These are phyloP conservation scores for Climacteris rufus DNA, from an alignment of 2,113 vertebrate genomes.

Conservation along the genomic window DNA sequence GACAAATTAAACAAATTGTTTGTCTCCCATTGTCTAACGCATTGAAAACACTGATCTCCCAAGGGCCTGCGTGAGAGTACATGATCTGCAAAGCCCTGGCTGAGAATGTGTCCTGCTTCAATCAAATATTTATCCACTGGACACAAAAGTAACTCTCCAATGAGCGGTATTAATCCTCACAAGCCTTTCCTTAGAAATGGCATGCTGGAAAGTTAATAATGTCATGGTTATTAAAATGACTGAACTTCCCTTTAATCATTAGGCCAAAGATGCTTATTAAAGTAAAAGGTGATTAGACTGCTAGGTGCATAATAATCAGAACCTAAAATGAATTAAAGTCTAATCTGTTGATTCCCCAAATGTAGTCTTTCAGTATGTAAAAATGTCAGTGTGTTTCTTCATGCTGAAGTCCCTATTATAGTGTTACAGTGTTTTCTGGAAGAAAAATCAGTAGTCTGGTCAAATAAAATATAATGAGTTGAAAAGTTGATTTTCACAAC, in stretches of 20 bases:
- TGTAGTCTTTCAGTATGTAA: not conserved
- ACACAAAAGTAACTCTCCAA: conserved; percentile 66
- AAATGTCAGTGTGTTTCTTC: not conserved
- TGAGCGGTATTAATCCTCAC: conserved; percentile 66
- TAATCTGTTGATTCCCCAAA: conserved; percentile 40
- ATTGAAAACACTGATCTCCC: not conserved
- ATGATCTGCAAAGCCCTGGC: not conserved
- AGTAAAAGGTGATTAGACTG: conserved; percentile 57
- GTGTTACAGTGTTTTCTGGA: not conserved
- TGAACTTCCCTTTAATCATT: conserved; percentile 48
- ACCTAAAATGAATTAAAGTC: conserved; percentile 41
- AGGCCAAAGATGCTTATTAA: conserved; percentile 59
- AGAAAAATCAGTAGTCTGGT: not conserved
- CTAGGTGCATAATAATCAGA: conserved; percentile 46
- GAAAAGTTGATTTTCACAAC: not conserved
- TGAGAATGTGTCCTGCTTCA: conserved; percentile 22
- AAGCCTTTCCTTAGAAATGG: conserved; percentile 68
- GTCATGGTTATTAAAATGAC: conserved; percentile 66
- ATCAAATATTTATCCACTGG: conserved; percentile 64
- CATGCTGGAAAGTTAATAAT: conserved; percentile 68
- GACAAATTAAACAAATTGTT: conserved; percentile 32
- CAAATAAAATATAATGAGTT: not conserved
- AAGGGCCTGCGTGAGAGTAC: not conserved
- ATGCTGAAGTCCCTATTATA: not conserved
- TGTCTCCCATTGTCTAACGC: not conserved